phyloP scores from a whole-genome alignment of 2,113 vertebrate species.

The Triplophysa tibetana region DNA sequence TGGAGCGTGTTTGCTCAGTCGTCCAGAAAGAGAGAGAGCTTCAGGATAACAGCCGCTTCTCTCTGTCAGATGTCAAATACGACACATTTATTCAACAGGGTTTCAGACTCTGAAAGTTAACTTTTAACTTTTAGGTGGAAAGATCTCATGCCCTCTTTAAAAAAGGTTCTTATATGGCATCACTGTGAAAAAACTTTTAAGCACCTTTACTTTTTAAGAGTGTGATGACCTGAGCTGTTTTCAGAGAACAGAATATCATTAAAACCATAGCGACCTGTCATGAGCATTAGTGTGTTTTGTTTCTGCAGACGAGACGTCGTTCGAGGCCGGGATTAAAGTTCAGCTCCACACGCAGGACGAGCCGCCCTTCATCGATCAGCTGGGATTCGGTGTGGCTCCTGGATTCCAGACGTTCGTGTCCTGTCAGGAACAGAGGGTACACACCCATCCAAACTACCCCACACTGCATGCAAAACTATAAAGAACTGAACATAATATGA shows the following conservation, averaged over 20 bases:
- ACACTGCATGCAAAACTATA: too few relatives aligned
- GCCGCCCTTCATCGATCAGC: constrained; percentile 96
- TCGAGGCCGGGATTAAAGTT: constrained; percentile 98
- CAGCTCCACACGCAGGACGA: constrained; percentile 98
- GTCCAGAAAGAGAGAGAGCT: not conserved
- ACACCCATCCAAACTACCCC: constrained; percentile 34
- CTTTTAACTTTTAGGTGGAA: too few relatives aligned
- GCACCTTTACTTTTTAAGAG: too few relatives aligned
- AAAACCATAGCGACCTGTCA: too few relatives aligned
- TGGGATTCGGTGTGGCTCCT: constrained; percentile 95
- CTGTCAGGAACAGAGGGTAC: constrained; percentile 97
- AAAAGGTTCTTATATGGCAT: too few relatives aligned
- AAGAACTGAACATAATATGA: too few relatives aligned
- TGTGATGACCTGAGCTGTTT: too few relatives aligned
- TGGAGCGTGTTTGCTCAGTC: not conserved
- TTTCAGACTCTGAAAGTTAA: too few relatives aligned
- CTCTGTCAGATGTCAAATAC: not conserved
- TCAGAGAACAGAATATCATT: too few relatives aligned
- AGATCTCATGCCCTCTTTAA: too few relatives aligned
- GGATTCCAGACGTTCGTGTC: constrained; percentile 99
- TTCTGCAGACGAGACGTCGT: constrained; percentile 90
- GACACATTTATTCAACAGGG: too few relatives aligned
- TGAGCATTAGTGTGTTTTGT: constrained; percentile 19
- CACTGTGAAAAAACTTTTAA: too few relatives aligned
- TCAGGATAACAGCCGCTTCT: constrained; percentile 4